A percentile compares a stretch with the other conserved stretches of the same genome.
Conservation (phyloP, 1,140 invertebrate genomes). For the Druon quercuslanigerum region DNA sequence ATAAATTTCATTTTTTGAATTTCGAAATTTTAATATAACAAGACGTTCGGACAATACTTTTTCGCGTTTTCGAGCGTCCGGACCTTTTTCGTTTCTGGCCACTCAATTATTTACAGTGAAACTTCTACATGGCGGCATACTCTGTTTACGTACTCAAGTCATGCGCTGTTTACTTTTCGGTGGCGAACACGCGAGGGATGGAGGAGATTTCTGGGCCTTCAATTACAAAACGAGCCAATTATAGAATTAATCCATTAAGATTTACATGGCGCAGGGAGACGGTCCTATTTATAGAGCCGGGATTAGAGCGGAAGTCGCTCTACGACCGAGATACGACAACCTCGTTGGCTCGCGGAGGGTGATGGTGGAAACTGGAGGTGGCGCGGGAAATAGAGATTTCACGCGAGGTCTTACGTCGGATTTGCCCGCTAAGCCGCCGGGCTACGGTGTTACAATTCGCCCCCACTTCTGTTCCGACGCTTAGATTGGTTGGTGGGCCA, state of each 20-base stretch:
- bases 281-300: neutral
- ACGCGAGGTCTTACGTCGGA: constrained; percentile 42
- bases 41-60: no score
- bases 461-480: constrained; percentile 37
- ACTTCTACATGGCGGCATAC: neutral
- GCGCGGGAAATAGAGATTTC: constrained; percentile 38
- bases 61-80: no score
- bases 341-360: neutral
- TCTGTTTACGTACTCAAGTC: neutral
- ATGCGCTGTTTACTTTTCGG: neutral
- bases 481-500: constrained; percentile 41
- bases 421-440: constrained; percentile 40
- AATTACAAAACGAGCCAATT: constrained; percentile 54
- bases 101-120: constrained; percentile 22
- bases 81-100: no score
- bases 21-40: no score
- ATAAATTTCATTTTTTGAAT: no score
- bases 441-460: constrained; percentile 42
- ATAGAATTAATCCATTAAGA: constrained; percentile 54
- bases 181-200: neutral
- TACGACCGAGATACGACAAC: neutral
- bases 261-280: constrained; percentile 43
- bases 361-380: constrained; percentile 31
- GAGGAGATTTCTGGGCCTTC: constrained; percentile 33
- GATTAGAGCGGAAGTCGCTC: constrained; percentile 11